Base-by-base conservation (phyloP, 2,888 invertebrate species). In the Julus scandinavius region DNA sequence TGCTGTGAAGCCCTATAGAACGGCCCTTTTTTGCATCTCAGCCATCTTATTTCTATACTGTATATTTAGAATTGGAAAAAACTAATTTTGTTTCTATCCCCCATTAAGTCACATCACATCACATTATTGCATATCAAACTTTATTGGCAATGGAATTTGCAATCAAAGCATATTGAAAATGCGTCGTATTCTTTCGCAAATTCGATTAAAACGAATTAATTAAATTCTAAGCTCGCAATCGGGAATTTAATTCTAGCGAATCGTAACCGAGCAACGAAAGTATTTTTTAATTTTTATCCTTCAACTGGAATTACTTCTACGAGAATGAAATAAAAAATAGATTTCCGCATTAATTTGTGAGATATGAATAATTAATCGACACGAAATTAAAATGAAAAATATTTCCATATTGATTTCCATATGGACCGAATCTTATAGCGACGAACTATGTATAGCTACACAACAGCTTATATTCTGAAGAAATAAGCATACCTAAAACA, bases 151-250 rank as follows among this genome's bases (percentile, higher is more conserved):
- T 72, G 72, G 72, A 72, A 72, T 72, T 72, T 72, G 72, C 72
- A 72, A 72, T 72, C 72, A 72, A 72, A 72, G 72, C 72, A 29
- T 72, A 72, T 72, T 72, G 72, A 29, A 72, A 29, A 72, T 29
- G 29, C 72, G 72, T 29, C 20, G 20, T 72, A 29, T 72, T 72
- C 29, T 29, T 72, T 72, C 72, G 20, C 29, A 72, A 29, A 72
- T 72, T 72, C 72, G 72, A 72, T 72, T 72, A 72, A 72, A 20
- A 72, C 72, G 72, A 72, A 72, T 72, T 72, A 72, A 72, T 72
- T 72, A 72, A 72, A 72, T 72, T 72, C 72, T 72, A 72, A 29
- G 72, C 72, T 72, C 29, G 72, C 6, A 0, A 58, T 58, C 17
- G n/a, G 58, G 58, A 58, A 58, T 58, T 58, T 58, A 0, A 29